Conservation (phyloP, 2,797 vertebrate species). For the Microchirus variegatus region DNA sequence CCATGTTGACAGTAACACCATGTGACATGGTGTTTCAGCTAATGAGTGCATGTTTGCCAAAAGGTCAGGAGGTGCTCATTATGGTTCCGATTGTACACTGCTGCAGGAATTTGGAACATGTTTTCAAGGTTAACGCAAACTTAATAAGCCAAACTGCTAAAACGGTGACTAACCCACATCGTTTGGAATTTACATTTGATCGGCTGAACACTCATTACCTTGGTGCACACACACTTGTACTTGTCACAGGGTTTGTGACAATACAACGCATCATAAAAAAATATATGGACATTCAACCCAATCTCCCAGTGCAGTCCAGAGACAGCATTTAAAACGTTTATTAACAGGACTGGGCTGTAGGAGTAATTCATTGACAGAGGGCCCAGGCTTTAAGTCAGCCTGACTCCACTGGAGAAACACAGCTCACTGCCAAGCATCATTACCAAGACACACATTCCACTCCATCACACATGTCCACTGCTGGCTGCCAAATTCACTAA, state of each 20-base stretch:
- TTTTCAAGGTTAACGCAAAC: slow-evolving; percentile 2
- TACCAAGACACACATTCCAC: slow-evolving; percentile 54
- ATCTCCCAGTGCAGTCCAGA: slow-evolving; percentile 8
- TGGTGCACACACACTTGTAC: not conserved
- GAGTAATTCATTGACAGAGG: slow-evolving; percentile 12
- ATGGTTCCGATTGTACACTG: slow-evolving; percentile 26
- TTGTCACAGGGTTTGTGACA: slow-evolving; percentile 5
- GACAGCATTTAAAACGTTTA: slow-evolving; percentile 17
- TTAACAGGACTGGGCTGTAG: not conserved
- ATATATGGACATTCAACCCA: slow-evolving; percentile 13
- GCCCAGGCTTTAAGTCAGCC: slow-evolving; percentile 30
- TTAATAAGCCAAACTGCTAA: not conserved
- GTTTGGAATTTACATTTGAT: not conserved
- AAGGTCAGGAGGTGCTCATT: slow-evolving; percentile 58
- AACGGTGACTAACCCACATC: not conserved
- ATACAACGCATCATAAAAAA: slow-evolving; percentile 11
- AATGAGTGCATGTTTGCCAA: slow-evolving; percentile 58
- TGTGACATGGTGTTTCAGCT: slow-evolving; percentile 61
- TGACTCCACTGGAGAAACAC: slow-evolving; percentile 49
- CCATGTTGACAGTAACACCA: slow-evolving; percentile 50
- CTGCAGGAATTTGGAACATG: slow-evolving; percentile 7
- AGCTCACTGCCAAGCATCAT: slow-evolving; percentile 46
- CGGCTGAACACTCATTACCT: not conserved
- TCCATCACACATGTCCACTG: slow-evolving; percentile 53
- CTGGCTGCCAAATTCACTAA: slow-evolving; percentile 42